Conservation (phyloP, 2,888 invertebrate species). For the Alviniconcha strummeri region DNA sequence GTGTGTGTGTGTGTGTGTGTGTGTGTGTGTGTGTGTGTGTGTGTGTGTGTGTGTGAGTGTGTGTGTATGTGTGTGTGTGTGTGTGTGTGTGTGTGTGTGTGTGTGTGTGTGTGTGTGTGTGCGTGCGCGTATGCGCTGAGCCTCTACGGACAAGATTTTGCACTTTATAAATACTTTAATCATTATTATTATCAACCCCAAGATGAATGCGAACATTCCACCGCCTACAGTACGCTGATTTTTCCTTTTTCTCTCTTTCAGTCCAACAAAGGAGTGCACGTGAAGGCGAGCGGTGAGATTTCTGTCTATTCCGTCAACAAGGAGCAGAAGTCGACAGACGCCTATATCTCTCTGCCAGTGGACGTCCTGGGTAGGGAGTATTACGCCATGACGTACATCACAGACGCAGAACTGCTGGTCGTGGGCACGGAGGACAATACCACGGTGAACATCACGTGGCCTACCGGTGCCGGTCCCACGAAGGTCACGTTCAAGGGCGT, state of each 20-base stretch:
- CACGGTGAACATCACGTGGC: not conserved
- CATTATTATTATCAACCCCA: too few relatives aligned
- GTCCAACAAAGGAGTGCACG: slow-evolving; percentile 41
- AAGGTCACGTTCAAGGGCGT: not conserved
- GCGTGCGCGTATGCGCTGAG: too few relatives aligned
- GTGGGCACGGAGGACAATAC: not conserved
- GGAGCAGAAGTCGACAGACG: slow-evolving; percentile 52
- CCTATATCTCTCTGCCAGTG: slow-evolving; percentile 49
- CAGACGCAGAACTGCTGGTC: not conserved
- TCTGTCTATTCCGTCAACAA: slow-evolving; percentile 52
- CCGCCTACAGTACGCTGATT: not conserved
- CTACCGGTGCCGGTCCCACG: not conserved
- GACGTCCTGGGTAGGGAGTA: slow-evolving; percentile 51
- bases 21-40: too few relatives aligned
- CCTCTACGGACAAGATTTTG: too few relatives aligned
- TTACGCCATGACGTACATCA: slow-evolving; percentile 43
- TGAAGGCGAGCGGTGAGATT: slow-evolving; percentile 45
- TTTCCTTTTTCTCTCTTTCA: not conserved
- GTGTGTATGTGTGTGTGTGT: too few relatives aligned
- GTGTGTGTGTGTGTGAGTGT: too few relatives aligned
- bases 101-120: not conserved
- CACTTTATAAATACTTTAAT: too few relatives aligned
- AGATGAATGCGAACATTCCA: too few relatives aligned
- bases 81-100: too few relatives aligned
- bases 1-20: too few relatives aligned